Percentiles rank a stretch among this genome's conserved stretches.
Evolutionary conservation across 2,888 invertebrate species (phyloP).

Genomic region (Polietes domitor): DNA sequence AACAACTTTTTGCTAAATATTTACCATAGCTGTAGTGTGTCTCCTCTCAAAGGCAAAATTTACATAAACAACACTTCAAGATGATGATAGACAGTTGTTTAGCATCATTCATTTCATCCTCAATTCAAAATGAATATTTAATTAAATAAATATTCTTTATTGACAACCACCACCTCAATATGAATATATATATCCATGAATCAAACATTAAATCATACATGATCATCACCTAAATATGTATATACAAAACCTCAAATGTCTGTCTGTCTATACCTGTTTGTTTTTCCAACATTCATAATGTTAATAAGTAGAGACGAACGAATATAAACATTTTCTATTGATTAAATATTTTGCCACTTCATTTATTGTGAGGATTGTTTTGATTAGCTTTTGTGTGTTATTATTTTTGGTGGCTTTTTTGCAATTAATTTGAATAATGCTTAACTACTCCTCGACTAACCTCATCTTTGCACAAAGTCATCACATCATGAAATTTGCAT

Average conservation of each 20-base stretch:
- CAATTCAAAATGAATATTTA: neutral
- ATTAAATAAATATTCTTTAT: constrained; percentile 16
- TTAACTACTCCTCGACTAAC: neutral
- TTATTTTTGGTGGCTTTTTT: neutral
- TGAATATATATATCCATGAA: too few species aligned
- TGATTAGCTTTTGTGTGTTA: neutral
- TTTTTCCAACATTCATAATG: neutral
- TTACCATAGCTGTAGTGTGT: neutral
- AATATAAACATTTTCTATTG: neutral
- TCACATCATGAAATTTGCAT: constrained; percentile 12
- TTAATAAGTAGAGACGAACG: neutral
- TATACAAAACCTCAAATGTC: neutral
- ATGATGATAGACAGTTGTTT: neutral
- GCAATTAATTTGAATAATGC: constrained; percentile 16
- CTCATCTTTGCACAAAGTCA: constrained; percentile 5
- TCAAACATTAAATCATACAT: neutral
- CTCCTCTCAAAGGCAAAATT: neutral
- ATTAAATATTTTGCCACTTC: constrained; percentile 1
- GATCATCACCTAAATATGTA: too few species aligned
- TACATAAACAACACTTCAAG: neutral
- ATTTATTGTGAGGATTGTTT: constrained; percentile 3
- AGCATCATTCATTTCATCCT: neutral
- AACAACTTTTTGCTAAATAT: too few species aligned
- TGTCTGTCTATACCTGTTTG: neutral
- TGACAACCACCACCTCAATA: neutral